Evolutionary conservation across 2,797 vertebrate species (phyloP).

Genomic region (Xerus rutilus): DNA sequence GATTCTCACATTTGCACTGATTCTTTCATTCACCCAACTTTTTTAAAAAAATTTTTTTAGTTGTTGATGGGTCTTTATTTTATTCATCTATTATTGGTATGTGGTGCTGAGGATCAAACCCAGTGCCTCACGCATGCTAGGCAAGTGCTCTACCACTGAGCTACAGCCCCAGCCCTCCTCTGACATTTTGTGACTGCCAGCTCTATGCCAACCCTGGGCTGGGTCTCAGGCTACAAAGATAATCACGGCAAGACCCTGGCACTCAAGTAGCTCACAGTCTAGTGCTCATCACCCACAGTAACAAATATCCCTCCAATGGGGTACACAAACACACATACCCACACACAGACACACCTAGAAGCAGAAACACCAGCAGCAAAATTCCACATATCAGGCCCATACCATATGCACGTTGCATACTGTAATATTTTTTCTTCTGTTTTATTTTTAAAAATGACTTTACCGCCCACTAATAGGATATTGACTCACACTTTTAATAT

Average conservation of each 20-base stretch:
- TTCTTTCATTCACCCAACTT: neutral
- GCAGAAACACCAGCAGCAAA: neutral
- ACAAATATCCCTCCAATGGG: neutral
- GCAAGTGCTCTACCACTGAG: too few species aligned
- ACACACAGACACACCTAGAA: neutral
- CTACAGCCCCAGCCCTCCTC: neutral
- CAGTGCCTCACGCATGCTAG: too few species aligned
- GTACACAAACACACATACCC: neutral
- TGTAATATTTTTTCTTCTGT: slow-evolving; percentile 42
- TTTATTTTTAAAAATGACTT: slow-evolving; percentile 41
- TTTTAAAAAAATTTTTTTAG: too few species aligned
- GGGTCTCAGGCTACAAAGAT: neutral
- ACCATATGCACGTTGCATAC: neutral
- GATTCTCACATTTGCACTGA: neutral
- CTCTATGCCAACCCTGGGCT: neutral
- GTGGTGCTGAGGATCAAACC: too few species aligned
- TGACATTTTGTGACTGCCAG: neutral
- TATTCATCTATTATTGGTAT: too few species aligned
- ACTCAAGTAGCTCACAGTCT: neutral
- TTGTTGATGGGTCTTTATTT: too few species aligned
- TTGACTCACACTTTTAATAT: slow-evolving; percentile 33
- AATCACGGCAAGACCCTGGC: neutral
- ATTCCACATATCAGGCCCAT: neutral
- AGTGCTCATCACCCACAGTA: neutral
- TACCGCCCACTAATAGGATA: neutral